A percentile compares a stretch with the other conserved stretches of the same genome.
These are phyloP conservation scores for Planiliza haematocheilus DNA, from an alignment of 2,113 vertebrate genomes.

Conservation along the genomic window DNA sequence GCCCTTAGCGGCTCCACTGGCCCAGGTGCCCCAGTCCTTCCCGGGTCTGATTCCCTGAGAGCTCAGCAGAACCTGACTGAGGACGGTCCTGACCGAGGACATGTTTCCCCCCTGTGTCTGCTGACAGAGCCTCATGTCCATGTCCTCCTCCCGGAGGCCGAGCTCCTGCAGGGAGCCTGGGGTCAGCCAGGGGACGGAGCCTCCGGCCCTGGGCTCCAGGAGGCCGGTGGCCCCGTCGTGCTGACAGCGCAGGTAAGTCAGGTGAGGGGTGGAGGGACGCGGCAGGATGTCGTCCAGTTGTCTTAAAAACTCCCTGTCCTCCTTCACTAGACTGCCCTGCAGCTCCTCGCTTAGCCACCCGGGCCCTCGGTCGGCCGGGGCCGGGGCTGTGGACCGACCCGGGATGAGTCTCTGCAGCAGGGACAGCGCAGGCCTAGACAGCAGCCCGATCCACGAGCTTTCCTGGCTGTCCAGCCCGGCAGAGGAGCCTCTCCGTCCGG, in stretches of 20 bases:
- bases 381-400: constrained; percentile 20
- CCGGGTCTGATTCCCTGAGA: constrained; percentile 40
- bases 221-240: constrained; percentile 17
- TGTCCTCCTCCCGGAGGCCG: constrained; percentile 41
- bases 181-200: constrained; percentile 58
- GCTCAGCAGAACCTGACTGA: constrained; percentile 61
- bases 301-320: too few species aligned
- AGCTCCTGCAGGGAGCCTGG: constrained; percentile 64
- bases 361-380: background rate
- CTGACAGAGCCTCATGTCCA: constrained; percentile 26
- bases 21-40: constrained; percentile 10
- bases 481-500: constrained; percentile 29
- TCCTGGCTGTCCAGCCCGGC: constrained; percentile 54
- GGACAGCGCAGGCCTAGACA: constrained; percentile 78
- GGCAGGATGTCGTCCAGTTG: too few species aligned
- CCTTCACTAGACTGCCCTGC: too few species aligned
- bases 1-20: background rate
- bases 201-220: background rate
- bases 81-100: constrained; percentile 38
- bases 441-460: constrained; percentile 78
- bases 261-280: too few species aligned
- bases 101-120: constrained; percentile 12
- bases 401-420: constrained; percentile 74
- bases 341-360: constrained; percentile 15
- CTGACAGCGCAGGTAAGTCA: constrained; percentile 56